These are phyloP conservation scores for Mandrillus leucophaeus DNA, from an alignment of 2,113 vertebrate species.

Conservation along the genomic window DNA sequence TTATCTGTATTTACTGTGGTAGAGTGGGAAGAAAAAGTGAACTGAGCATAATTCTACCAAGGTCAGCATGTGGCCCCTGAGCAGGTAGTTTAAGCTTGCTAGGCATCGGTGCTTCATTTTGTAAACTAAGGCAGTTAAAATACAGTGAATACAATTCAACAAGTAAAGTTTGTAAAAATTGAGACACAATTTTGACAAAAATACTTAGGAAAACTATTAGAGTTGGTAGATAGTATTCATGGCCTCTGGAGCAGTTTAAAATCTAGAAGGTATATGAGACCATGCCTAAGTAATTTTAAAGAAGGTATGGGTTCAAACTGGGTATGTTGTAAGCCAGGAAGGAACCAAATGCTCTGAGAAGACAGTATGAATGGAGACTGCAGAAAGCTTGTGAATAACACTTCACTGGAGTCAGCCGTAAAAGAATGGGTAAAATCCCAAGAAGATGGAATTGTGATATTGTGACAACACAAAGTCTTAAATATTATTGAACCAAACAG, in stretches of 20 bases:
- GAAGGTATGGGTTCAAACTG: background rate
- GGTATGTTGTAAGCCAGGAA: background rate
- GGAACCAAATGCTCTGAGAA: background rate
- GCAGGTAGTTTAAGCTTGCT: background rate
- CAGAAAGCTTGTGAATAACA: background rate
- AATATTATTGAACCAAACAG: background rate
- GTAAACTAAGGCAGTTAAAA: background rate
- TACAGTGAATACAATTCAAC: background rate
- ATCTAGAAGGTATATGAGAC: background rate
- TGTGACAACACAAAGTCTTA: background rate
- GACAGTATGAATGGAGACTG: background rate
- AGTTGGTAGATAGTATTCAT: background rate
- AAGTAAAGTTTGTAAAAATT: background rate
- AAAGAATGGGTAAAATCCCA: background rate
- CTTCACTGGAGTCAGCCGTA: background rate
- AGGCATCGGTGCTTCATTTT: background rate
- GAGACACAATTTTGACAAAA: background rate
- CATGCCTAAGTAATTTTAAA: background rate
- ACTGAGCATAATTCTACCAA: background rate
- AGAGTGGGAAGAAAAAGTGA: background rate
- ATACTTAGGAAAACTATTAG: background rate
- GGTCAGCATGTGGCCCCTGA: background rate
- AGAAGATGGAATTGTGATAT: background rate
- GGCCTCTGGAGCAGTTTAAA: background rate
- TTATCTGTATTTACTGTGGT: background rate